phyloP scores from a whole-genome alignment of 2,113 vertebrate species.

The Oplegnathus fasciatus region DNA sequence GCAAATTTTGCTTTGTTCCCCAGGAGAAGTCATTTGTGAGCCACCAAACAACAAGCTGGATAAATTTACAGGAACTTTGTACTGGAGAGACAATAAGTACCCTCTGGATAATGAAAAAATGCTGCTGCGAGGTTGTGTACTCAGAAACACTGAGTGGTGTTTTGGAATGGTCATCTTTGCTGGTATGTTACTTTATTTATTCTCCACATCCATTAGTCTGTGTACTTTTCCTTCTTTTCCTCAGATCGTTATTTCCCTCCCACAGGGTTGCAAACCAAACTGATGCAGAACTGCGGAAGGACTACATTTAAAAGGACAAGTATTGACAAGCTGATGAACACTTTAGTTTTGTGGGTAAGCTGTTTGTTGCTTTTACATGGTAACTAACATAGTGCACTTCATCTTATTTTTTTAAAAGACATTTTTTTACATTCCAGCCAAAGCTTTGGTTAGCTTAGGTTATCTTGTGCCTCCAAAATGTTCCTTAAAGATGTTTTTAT shows the following conservation, averaged over 20 bases:
- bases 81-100: slow-evolving; percentile 89
- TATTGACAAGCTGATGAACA: slow-evolving; percentile 95
- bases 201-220: slow-evolving; percentile 11
- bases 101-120: slow-evolving; percentile 92
- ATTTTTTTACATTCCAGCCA: background rate
- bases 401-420: background rate
- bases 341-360: slow-evolving; percentile 94
- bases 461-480: background rate
- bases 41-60: slow-evolving; percentile 96
- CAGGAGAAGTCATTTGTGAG: slow-evolving; percentile 85
- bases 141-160: slow-evolving; percentile 95
- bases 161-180: slow-evolving; percentile 95
- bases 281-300: slow-evolving; percentile 96
- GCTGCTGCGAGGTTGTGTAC: slow-evolving; percentile 93
- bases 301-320: slow-evolving; percentile 95
- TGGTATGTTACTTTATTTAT: slow-evolving; percentile 77
- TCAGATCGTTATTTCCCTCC: background rate
- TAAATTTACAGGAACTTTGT: slow-evolving; percentile 89
- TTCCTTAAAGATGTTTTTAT: background rate
- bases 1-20: background rate
- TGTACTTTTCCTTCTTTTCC: background rate
- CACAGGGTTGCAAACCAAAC: slow-evolving; percentile 87
- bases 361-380: background rate
- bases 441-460: background rate
- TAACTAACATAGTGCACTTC: background rate